phyloP scores from a whole-genome alignment of 1,140 invertebrate species.

The Papilio machaon region DNA sequence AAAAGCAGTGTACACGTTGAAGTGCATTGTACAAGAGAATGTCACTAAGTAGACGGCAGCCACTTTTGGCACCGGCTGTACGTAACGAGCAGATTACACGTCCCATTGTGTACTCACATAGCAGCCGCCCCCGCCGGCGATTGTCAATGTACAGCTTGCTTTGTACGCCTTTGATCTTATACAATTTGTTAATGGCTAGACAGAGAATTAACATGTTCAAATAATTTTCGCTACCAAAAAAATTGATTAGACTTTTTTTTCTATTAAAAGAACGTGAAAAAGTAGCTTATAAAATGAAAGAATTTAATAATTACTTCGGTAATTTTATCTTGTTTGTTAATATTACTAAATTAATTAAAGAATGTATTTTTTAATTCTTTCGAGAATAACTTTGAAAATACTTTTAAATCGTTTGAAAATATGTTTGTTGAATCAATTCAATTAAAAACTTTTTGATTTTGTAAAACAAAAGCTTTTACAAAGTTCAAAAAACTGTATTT shows the following conservation, averaged over 20 bases:
- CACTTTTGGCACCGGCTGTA: constrained; percentile 14
- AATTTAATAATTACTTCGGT: no score
- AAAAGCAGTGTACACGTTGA: background rate
- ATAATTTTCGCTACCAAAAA: no score
- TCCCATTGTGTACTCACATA: constrained; percentile 19
- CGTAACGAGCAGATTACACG: constrained; percentile 19
- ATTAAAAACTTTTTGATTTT: background rate
- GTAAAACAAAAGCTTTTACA: background rate
- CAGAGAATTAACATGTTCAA: no score
- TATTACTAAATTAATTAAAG: no score
- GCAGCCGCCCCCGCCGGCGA: background rate
- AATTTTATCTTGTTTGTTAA: no score
- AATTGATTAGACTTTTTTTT: no score
- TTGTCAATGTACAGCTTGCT: background rate
- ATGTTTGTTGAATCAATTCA: no score
- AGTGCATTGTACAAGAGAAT: constrained; percentile 6
- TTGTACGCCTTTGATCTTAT: background rate
- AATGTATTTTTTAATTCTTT: no score
- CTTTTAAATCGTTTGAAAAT: no score
- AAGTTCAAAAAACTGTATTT: background rate
- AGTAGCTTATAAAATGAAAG: no score
- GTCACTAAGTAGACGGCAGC: constrained; percentile 1
- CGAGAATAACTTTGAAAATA: no score
- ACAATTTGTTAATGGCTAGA: background rate
- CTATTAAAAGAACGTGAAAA: no score